phyloP scores from a whole-genome alignment of 2,888 invertebrate species.

The Oxyscelio sp. region DNA sequence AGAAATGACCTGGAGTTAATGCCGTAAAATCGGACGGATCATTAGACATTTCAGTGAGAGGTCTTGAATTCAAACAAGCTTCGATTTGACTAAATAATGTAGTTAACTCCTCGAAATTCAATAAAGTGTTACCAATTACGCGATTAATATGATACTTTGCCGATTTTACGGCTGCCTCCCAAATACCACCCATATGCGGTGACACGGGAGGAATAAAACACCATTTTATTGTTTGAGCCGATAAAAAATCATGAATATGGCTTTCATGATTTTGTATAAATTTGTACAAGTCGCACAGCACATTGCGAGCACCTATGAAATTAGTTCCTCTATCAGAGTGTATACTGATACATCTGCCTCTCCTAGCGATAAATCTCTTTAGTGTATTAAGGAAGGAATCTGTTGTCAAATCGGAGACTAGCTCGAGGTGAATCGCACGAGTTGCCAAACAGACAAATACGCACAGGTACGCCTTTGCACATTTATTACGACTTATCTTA shows the following conservation, averaged over 20 bases:
- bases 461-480: slow-evolving; percentile 63
- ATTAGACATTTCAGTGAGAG: no score
- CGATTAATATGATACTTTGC: no score
- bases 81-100: no score
- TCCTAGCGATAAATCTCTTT: slow-evolving; percentile 70
- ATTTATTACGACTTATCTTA: slow-evolving; percentile 32
- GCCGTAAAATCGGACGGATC: no score
- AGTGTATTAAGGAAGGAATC: slow-evolving; percentile 65
- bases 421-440: slow-evolving; percentile 74
- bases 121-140: no score
- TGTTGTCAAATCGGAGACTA: slow-evolving; percentile 69
- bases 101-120: no score
- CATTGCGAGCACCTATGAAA: slow-evolving; percentile 65
- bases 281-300: slow-evolving; percentile 33
- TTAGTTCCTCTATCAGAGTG: slow-evolving; percentile 76
- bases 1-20: no score
- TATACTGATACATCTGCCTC: slow-evolving; percentile 60
- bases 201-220: slow-evolving; percentile 78
- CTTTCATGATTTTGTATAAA: slow-evolving; percentile 9
- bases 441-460: slow-evolving; percentile 74
- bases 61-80: no score
- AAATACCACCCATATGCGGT: slow-evolving; percentile 81
- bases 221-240: slow-evolving; percentile 67
- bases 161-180: slow-evolving; percentile 82
- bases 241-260: slow-evolving; percentile 24